Evolutionary conservation across 1,140 invertebrate species (phyloP).

Genomic region (Ridgeia piscesae): DNA sequence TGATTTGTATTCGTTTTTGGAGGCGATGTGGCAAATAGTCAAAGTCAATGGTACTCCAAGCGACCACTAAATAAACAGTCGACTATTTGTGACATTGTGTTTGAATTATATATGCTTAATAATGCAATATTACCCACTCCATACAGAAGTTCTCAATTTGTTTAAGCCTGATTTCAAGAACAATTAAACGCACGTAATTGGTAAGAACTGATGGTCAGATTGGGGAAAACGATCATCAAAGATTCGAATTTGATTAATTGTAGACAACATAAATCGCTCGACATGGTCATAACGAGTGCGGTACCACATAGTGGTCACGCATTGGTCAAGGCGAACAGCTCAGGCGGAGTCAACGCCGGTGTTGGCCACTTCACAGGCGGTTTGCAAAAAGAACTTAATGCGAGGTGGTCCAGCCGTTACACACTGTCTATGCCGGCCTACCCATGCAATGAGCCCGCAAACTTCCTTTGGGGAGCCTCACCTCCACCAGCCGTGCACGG

Average conservation of each 20-base stretch:
- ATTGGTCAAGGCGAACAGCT: no score
- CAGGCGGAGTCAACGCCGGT: no score
- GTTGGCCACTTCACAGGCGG: background rate
- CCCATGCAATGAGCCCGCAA: no score
- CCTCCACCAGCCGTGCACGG: background rate
- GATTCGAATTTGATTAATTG: no score
- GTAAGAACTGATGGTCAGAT: no score
- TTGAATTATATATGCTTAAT: background rate
- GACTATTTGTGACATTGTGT: background rate
- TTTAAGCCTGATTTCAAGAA: background rate
- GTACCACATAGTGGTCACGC: no score
- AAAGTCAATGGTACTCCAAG: background rate
- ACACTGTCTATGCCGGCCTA: background rate
- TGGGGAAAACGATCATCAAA: no score
- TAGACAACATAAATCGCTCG: no score
- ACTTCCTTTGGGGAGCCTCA: no score
- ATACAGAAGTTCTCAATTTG: no score
- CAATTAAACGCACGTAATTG: background rate
- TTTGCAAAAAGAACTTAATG: background rate
- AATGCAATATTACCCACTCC: background rate
- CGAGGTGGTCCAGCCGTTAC: background rate
- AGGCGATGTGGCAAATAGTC: background rate
- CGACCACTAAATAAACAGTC: background rate
- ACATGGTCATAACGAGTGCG: no score
- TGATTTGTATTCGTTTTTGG: background rate